Base-by-base conservation (phyloP, 2,113 vertebrate species). In the Rostratula benghalensis region DNA sequence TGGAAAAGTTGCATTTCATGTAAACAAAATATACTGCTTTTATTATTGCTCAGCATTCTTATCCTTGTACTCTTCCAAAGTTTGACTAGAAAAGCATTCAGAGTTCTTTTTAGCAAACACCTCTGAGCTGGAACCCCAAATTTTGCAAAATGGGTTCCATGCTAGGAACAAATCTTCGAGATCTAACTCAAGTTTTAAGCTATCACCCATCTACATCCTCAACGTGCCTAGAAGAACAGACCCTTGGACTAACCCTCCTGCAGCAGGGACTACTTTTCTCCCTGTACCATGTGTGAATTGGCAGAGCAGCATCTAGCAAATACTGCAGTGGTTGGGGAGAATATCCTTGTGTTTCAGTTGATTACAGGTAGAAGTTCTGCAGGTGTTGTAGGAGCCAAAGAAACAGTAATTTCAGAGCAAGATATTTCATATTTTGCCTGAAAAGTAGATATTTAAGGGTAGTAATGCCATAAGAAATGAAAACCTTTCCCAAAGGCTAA, bases 221-320 rank as follows among this genome's bases (percentile, higher is more conserved):
- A 24, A 10, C 24, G 30, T 28, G 27, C 7, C 23, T 71, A 48
- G 41, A 54, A 61, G 35, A 61, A 37, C 2, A 7, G n/a, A 67
- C 35, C 78, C 35, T 23, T 54, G 46, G 13, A 45, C 41, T 37
- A 53, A 48, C 22, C 7, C 4, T 71, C 31, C 27, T 56, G 57
- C 20, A 68, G 14, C 35, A 67, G 35, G 41, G 33, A 28, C 10
- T 45, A 35, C 35, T 54, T 82, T 77, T 73, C 35, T 65, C 22
- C 13, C 53, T 39, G 23, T 27, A 14, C 14, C 13, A 50, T 46
- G 23, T 0, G 1, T 0, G 1, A 30, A 43, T 60, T 27, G 21
- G 17, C 31, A 63, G 28, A 51, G n/a, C 2, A 2, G 4, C 24
- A 30, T 39, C 56, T 61, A 27, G 56, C 30, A 69, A 35, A 25